phyloP scores from a whole-genome alignment of 2,888 invertebrate genomes.

The Metallyticus violacea region DNA sequence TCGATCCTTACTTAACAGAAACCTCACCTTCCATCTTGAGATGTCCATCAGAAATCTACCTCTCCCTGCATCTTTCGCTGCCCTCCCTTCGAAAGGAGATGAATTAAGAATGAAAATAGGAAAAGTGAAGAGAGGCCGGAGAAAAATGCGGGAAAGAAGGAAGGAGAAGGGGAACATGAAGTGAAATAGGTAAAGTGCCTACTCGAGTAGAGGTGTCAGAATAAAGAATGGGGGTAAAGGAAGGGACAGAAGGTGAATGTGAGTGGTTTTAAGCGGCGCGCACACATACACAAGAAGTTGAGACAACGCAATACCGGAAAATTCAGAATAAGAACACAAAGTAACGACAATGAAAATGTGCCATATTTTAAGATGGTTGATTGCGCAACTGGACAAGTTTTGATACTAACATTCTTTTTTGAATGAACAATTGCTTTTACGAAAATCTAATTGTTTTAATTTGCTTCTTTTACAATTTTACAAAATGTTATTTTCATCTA shows the following conservation, averaged over 20 bases:
- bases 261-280: background rate
- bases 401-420: background rate
- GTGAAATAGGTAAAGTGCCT: background rate
- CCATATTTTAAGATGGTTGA: background rate
- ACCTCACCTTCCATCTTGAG: background rate
- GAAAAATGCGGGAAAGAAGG: background rate
- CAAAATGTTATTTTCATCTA: too few relatives aligned
- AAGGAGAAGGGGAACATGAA: background rate
- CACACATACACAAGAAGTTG: background rate
- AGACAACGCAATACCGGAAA: background rate
- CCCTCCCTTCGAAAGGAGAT: background rate
- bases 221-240: background rate
- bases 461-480: too few relatives aligned
- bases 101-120: conserved; percentile 14
- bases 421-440: too few relatives aligned
- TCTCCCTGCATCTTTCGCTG: too few relatives aligned
- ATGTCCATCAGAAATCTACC: too few relatives aligned
- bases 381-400: conserved; percentile 4
- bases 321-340: too few relatives aligned
- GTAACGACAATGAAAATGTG: background rate
- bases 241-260: background rate
- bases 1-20: background rate
- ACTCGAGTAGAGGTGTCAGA: background rate
- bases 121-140: background rate
- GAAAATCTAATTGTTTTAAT: too few relatives aligned